Base-by-base conservation (phyloP, 2,888 invertebrate genomes). In the Lucinisca nassula region DNA sequence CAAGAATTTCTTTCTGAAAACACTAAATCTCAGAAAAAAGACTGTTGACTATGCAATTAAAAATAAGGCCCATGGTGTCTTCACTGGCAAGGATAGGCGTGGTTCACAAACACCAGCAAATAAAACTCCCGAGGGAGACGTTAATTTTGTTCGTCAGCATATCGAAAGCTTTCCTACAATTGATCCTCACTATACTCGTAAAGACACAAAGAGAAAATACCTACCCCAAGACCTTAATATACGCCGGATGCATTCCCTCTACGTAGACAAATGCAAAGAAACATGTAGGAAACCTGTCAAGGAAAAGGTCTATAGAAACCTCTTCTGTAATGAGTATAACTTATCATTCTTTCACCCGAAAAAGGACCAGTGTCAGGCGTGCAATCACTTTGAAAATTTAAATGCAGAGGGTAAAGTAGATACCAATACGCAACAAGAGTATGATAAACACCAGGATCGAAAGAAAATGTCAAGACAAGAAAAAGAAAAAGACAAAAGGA, bases 11-110 rank as follows among this genome's bases (percentile, higher is more conserved):
- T 91, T 88, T 58, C 79, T 89, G 10, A 86, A 76, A 72, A 88
- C 88, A 35, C 77, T 91, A 21, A 86, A 89, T 55, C 80, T 89
- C 51, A 88, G 91, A 38, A 85, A 88, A 75, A 89, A 86, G 55
- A 86, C 81, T 30, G 86, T 88, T 73, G 82, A 83, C 27, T 86
- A 86, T 67, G 89, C 88, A 58, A 83, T 89, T 83, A 84, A 87
- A 45, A 84, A 85, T 45, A 91, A 89, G 72, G 84, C 84, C 17
- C 74, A 87, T 24, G 87, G 87, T 61, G 49, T 88, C 49, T 90
- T 90, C 77, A 87, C 85, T 12, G 40, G n/a, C n/a, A 85, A 88
- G 32, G 90, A 90, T 70, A 87, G 85, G 24, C 70, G 87, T n/a
- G 87, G 88, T 14, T 85, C 82, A n/a, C 87, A 88, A 58, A 80